A percentile compares a stretch with the other conserved stretches of the same genome.
Evolutionary conservation across 53 echinoderm and acorn worm species (phyloP).

Genomic region (Echinometra lucunter): DNA sequence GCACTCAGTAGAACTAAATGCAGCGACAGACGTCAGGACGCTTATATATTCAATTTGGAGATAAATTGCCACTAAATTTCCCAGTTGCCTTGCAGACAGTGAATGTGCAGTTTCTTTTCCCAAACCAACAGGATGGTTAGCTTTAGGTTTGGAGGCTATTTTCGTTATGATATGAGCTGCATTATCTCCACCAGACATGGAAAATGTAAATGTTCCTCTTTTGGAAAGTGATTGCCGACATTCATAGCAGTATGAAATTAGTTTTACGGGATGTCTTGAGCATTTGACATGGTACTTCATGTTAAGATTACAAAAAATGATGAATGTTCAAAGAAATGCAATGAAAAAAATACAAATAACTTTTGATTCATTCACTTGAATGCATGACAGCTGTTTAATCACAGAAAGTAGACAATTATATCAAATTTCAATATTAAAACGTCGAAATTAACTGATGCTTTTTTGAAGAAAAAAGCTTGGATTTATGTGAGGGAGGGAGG

Average conservation of each 20-base stretch:
- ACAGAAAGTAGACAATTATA: neutral
- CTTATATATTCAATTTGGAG: conserved; percentile 50
- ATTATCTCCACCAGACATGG: neutral
- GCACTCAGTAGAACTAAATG: conserved; percentile 50
- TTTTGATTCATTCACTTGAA: too few relatives aligned
- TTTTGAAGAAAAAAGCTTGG: neutral
- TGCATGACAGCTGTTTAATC: neutral
- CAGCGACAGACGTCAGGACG: conserved; percentile 33
- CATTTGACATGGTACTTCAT: neutral
- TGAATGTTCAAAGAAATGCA: neutral
- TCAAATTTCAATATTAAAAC: neutral
- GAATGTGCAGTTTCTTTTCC: neutral
- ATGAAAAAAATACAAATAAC: too few relatives aligned
- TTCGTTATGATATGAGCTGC: neutral
- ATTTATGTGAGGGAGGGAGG: neutral
- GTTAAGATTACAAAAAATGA: neutral
- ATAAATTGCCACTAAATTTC: conserved; percentile 39
- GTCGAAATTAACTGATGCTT: neutral
- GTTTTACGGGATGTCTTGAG: neutral
- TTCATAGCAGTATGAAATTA: neutral
- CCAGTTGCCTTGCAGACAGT: conserved; percentile 33
- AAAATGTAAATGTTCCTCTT: neutral
- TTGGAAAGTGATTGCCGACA: neutral
- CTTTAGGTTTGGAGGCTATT: neutral
- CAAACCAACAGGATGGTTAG: neutral